Percentiles rank a stretch among this genome's conserved stretches.
These are phyloP conservation scores for Sterrhoptilus dennistouni DNA, from an alignment of 2,113 vertebrate genomes.

Conservation along the genomic window DNA sequence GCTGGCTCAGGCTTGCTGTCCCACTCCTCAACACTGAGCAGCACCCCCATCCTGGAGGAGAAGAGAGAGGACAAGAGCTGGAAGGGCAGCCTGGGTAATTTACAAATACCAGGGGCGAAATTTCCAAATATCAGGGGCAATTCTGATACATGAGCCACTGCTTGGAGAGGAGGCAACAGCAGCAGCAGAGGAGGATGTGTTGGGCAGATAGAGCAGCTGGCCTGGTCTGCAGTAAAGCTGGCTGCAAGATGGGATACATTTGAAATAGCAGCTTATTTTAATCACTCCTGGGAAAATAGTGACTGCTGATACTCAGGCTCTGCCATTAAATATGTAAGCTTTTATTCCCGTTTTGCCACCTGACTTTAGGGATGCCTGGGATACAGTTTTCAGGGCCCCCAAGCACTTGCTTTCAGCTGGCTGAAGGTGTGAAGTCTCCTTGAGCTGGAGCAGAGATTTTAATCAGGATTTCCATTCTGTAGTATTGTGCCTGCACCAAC, in stretches of 20 bases:
- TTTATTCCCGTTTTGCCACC: not conserved
- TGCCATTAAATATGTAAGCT: not conserved
- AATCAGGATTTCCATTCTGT: not conserved
- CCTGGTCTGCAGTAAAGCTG: not conserved
- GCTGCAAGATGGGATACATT: not conserved
- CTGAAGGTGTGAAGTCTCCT: not conserved
- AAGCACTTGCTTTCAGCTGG: not conserved
- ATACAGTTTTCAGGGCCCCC: not conserved
- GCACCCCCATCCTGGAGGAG: conserved; percentile 92
- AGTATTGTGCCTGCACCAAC: not conserved
- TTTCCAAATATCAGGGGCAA: too few relatives aligned
- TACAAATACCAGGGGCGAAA: not conserved
- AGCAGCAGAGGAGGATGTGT: not conserved
- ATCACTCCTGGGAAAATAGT: not conserved
- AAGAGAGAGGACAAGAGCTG: conserved; percentile 91
- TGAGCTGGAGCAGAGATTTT: not conserved
- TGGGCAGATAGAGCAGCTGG: not conserved
- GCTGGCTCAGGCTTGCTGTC: conserved; percentile 86
- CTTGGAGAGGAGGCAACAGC: not conserved
- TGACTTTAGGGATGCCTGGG: not conserved
- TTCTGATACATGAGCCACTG: not conserved
- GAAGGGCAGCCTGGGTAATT: conserved; percentile 95
- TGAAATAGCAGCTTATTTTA: not conserved
- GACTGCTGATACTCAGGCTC: not conserved
- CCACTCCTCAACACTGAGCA: conserved; percentile 87